Conservation (phyloP, 2,888 invertebrate genomes). For the Drosophila antonietae region DNA sequence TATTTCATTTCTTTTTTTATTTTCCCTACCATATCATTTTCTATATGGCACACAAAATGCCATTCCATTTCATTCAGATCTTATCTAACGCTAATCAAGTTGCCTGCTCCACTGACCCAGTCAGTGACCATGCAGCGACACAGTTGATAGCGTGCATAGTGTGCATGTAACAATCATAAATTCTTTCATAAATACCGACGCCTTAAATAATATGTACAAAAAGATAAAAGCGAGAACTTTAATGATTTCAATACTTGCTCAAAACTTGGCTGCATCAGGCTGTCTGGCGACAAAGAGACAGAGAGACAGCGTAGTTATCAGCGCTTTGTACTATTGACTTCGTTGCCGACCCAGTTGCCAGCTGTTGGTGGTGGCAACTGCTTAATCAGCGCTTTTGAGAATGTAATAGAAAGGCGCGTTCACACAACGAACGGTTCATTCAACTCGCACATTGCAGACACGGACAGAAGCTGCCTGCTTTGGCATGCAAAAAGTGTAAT, state of each 20-base stretch:
- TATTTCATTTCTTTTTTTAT: too few species aligned
- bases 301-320: slow-evolving; percentile 33
- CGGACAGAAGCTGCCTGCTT: slow-evolving; percentile 51
- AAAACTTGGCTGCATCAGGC: slow-evolving; percentile 11
- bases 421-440: slow-evolving; percentile 39
- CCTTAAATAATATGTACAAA: slow-evolving; percentile 6
- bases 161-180: slow-evolving; percentile 29
- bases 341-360: slow-evolving; percentile 56
- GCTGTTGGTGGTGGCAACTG: slow-evolving; percentile 31
- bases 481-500: slow-evolving; percentile 49
- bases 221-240: slow-evolving; percentile 36
- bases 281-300: neutral
- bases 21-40: neutral
- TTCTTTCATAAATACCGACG: slow-evolving; percentile 52
- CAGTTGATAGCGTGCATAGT: slow-evolving; percentile 39
- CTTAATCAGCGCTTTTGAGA: slow-evolving; percentile 60
- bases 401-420: slow-evolving; percentile 18
- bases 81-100: slow-evolving; percentile 35
- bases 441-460: slow-evolving; percentile 41
- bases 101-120: slow-evolving; percentile 54
- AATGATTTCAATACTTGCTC: slow-evolving; percentile 22
- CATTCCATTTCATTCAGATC: slow-evolving; percentile 16
- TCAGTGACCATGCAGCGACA: slow-evolving; percentile 13
- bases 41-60: slow-evolving; percentile 14
- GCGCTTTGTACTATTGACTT: slow-evolving; percentile 44